Percentiles rank a stretch among this genome's conserved stretches.
These are phyloP conservation scores for Trachops cirrhosus DNA, from an alignment of 2,797 vertebrate species.

Conservation along the genomic window DNA sequence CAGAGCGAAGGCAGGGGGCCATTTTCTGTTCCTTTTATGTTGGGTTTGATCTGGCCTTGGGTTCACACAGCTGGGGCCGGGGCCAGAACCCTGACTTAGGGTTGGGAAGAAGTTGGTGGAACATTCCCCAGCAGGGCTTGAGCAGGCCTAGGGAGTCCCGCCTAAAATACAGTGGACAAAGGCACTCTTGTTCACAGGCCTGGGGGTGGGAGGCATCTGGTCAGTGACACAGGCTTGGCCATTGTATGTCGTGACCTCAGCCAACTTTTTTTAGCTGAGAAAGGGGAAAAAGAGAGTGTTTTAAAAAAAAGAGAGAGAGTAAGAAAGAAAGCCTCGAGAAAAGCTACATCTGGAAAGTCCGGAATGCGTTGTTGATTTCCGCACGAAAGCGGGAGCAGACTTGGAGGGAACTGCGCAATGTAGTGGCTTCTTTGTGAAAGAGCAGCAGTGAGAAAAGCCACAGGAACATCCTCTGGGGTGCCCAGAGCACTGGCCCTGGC, in stretches of 20 bases:
- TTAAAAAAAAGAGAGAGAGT: not conserved
- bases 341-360: constrained; percentile 67
- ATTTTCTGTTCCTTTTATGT: constrained; percentile 11
- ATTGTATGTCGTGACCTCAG: constrained; percentile 65
- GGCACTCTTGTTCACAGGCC: constrained; percentile 57
- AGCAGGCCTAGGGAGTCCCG: constrained; percentile 56
- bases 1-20: not conserved
- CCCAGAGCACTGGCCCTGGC: not conserved
- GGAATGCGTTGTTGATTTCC: constrained; percentile 61
- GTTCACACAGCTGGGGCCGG: constrained; percentile 58
- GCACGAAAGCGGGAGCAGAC: constrained; percentile 42
- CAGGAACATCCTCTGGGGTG: constrained; percentile 59
- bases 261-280: constrained; percentile 62
- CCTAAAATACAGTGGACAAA: constrained; percentile 69
- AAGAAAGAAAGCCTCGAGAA: constrained; percentile 49
- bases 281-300: constrained; percentile 48
- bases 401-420: constrained; percentile 72
- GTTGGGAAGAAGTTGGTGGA: constrained; percentile 51
- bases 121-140: constrained; percentile 60
- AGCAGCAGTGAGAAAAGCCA: constrained; percentile 48
- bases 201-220: constrained; percentile 57
- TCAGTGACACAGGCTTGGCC: constrained; percentile 62
- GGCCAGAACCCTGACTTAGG: constrained; percentile 55
- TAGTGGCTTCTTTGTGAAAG: constrained; percentile 72
- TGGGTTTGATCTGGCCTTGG: constrained; percentile 51